Conservation (phyloP, 1,140 invertebrate species). For the Littorina saxatilis region DNA sequence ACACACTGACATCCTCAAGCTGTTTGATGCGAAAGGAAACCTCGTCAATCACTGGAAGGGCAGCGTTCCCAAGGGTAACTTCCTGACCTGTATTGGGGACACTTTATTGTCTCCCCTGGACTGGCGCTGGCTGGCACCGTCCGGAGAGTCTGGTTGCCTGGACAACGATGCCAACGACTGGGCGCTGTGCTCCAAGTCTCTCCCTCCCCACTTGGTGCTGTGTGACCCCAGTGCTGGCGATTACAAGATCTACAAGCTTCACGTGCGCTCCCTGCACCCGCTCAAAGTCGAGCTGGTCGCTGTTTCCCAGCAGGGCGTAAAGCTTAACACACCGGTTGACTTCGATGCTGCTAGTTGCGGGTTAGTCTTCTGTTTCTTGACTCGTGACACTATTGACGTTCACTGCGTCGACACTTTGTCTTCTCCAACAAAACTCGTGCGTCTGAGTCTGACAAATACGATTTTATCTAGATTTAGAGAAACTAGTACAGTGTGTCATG, state of each 20-base stretch:
- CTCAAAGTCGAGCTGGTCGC: background rate
- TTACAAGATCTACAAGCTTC: background rate
- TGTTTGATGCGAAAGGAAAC: background rate
- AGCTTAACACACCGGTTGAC: background rate
- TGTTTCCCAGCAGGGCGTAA: background rate
- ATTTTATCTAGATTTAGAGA: too few species aligned
- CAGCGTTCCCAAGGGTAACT: background rate
- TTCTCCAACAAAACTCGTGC: too few species aligned
- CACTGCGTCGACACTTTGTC: too few species aligned
- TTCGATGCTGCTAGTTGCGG: background rate
- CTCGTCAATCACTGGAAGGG: background rate
- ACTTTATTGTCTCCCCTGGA: background rate
- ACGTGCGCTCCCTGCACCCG: background rate
- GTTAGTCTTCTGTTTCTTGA: background rate
- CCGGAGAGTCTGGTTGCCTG: background rate
- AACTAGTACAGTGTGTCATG: too few species aligned
- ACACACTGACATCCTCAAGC: background rate
- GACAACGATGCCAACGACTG: background rate
- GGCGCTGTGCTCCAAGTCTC: conserved; percentile 12
- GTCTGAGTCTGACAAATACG: too few species aligned
- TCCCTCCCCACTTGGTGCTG: background rate
- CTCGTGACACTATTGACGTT: background rate
- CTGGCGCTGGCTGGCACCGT: background rate
- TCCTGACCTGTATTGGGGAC: background rate
- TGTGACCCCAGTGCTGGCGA: background rate